Evolutionary conservation across 2,888 invertebrate genomes (phyloP).

Genomic region (Orthosia gracilis): DNA sequence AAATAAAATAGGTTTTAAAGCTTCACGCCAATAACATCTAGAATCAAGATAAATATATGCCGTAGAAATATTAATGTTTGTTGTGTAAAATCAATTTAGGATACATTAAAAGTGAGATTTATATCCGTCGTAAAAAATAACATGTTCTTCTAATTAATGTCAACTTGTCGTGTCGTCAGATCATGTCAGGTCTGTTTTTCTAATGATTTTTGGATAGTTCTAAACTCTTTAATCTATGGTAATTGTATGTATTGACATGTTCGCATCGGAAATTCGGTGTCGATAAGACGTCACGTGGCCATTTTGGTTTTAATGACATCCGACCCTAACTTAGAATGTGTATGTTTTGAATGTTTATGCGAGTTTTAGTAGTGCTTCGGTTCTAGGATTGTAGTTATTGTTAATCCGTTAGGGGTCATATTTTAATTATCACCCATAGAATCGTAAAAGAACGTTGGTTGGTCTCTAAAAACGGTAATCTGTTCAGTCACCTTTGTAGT

Average conservation of each 20-base stretch:
- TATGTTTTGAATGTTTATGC: constrained; percentile 19
- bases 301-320: constrained; percentile 45
- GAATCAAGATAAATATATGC: constrained; percentile 47
- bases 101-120: constrained; percentile 62
- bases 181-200: constrained; percentile 24
- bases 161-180: constrained; percentile 46
- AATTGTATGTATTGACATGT: constrained; percentile 49
- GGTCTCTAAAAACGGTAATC: not conserved
- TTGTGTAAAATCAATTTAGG: constrained; percentile 66
- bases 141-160: constrained; percentile 60
- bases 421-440: not conserved
- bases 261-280: constrained; percentile 11
- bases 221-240: constrained; percentile 54
- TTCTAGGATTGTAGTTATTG: not conserved
- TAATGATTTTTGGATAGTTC: constrained; percentile 36
- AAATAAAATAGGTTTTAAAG: constrained; percentile 31
- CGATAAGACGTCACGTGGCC: constrained; percentile 17
- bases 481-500: not conserved
- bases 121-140: constrained; percentile 59
- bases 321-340: constrained; percentile 31
- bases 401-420: constrained; percentile 20
- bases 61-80: constrained; percentile 54
- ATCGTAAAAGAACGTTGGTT: not conserved
- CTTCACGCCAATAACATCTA: constrained; percentile 45
- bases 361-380: constrained; percentile 10